Conservation (phyloP, 2,113 vertebrate species). For the Taurulus bubalis region DNA sequence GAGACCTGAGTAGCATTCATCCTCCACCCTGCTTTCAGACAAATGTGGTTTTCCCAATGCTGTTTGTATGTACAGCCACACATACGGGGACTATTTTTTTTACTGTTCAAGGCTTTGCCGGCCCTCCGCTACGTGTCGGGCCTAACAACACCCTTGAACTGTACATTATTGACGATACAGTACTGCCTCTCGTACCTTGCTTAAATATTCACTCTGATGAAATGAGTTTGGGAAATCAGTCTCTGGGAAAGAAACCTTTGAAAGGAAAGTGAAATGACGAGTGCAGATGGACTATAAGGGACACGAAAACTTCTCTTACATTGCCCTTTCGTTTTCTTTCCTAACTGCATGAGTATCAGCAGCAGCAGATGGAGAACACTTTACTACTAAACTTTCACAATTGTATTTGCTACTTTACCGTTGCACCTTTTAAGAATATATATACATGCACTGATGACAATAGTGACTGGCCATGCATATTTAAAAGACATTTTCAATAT, state of each 20-base stretch:
- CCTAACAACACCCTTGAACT: too few species aligned
- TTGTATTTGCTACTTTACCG: background rate
- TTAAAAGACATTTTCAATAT: background rate
- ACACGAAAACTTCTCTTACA: background rate
- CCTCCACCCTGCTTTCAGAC: too few species aligned
- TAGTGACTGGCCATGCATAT: background rate
- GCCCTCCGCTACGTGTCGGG: too few species aligned
- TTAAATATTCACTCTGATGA: constrained; percentile 30
- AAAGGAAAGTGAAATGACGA: background rate
- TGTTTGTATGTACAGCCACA: too few species aligned
- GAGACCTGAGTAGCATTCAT: too few species aligned
- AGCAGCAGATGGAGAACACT: background rate
- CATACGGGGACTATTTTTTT: too few species aligned
- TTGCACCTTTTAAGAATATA: background rate
- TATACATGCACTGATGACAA: background rate
- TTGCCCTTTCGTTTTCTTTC: background rate
- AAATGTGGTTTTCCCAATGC: too few species aligned
- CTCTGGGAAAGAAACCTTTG: background rate
- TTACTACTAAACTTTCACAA: background rate
- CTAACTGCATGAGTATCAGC: background rate
- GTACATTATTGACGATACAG: too few species aligned
- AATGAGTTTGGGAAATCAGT: constrained; percentile 43
- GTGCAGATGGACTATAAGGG: background rate
- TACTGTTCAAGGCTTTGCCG: too few species aligned
- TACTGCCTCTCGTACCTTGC: too few species aligned